Evolutionary conservation across 92 coral and sea anemone species (phyloP), one percentile per base, ranked within the genome.

Genomic region (Muricea muricata): DNA sequence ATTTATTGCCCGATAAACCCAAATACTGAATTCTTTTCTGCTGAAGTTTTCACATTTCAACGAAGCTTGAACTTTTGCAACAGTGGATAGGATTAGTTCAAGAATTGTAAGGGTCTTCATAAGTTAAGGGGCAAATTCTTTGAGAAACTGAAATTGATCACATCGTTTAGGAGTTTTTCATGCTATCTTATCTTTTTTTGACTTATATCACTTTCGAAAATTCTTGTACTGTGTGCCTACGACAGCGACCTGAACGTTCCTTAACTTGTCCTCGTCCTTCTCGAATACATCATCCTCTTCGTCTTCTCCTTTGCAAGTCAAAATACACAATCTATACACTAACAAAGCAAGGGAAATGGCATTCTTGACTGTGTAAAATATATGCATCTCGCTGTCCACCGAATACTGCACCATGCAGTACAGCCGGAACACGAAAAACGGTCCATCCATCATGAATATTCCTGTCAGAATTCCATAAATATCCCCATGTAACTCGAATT

Each of bases 401-500:
- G 78, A 74, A 63, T 89, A 94, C 65, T 96, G 77, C n/a, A 96
- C 94, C 3, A 93, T 87, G 48, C 94, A 76, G 21, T 91, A 94
- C 15, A 96, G 89, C 69, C 99, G 89, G 35, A 96, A 91, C 46
- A 96, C 93, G 24, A 96, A 87, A 47, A 96, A 96, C 14, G 99
- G 99, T 3, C 99, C 99, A 76, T 96, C 99, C 73, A 93, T 97
- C 99, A 96, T 96, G 40, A 96, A 90, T 83, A 96, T 96, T 0
- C 99, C 99, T 4, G 99, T 91, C 40, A 96, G 76, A 57, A 96
- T 96, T 6, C 99, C 99, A 79, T 93, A 96, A 52, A 93, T 96
- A 26, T 96, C 99, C 11, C 99, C 99, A 42, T 96, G 99, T 13
- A 96, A 91, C 23, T 91, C 63, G 92, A 96, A 90, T 65, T 93